phyloP scores from a whole-genome alignment of 1,140 invertebrate species.

The Neotoxoptera formosana region DNA sequence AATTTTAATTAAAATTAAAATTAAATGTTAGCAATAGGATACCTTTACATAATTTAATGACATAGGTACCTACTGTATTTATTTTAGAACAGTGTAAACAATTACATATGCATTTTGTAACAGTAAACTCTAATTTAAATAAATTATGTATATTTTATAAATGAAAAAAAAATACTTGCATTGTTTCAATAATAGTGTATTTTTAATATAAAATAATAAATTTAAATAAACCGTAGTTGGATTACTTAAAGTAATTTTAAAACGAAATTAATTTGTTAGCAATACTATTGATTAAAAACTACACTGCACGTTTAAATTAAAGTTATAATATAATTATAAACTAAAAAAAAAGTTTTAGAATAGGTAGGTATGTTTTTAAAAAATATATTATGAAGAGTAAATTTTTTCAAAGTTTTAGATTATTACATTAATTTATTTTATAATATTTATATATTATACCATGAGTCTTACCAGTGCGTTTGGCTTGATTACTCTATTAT shows the following conservation, averaged over 20 bases:
- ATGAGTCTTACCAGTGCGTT: background rate
- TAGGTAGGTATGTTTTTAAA: background rate
- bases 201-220: background rate
- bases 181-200: background rate
- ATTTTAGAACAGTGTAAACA: background rate
- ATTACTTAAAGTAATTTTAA: background rate
- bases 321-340: background rate
- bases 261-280: background rate
- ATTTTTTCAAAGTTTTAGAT: background rate
- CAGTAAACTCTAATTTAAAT: background rate
- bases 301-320: background rate
- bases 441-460: background rate
- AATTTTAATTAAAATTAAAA: background rate
- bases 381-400: background rate
- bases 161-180: background rate
- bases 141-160: background rate
- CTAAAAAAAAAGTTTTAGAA: background rate
- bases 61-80: background rate
- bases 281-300: background rate
- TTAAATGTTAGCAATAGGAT: background rate
- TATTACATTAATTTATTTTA: background rate
- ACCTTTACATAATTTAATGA: conserved; percentile 20
- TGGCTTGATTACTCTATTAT: background rate
- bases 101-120: background rate
- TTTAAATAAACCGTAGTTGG: background rate